These are phyloP conservation scores for Atherinomorus stipes DNA, from an alignment of 2,113 vertebrate species.

Conservation along the genomic window DNA sequence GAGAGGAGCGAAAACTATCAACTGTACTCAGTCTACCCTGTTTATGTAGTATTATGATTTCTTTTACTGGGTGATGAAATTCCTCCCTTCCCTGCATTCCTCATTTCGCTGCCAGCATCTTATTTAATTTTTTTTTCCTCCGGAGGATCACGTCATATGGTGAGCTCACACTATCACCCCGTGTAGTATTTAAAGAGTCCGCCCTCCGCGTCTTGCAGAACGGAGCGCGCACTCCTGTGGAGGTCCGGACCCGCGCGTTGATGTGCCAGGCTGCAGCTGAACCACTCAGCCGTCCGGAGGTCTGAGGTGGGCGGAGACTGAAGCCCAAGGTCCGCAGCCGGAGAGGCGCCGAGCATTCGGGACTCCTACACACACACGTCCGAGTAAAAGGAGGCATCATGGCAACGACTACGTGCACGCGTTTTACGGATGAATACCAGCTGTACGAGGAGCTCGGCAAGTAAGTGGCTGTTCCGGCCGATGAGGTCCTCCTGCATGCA, in stretches of 20 bases:
- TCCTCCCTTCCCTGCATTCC: slow-evolving; percentile 1
- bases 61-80: slow-evolving; percentile 12
- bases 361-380: slow-evolving; percentile 39
- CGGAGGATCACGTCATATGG: slow-evolving; percentile 36
- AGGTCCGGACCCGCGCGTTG: slow-evolving; percentile 7
- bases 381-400: slow-evolving; percentile 78
- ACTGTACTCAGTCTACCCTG: no score
- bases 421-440: slow-evolving; percentile 95
- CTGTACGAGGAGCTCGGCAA: slow-evolving; percentile 97
- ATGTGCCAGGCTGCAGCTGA: slow-evolving; percentile 34
- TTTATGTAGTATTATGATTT: slow-evolving; percentile 7
- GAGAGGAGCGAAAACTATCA: no score
- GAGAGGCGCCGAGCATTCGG: slow-evolving; percentile 47
- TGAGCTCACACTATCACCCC: slow-evolving; percentile 30
- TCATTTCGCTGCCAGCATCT: slow-evolving; percentile 5
- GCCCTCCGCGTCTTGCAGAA: slow-evolving; percentile 20
- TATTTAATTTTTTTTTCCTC: not conserved
- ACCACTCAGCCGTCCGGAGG: slow-evolving; percentile 46
- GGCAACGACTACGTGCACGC: slow-evolving; percentile 92
- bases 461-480: slow-evolving; percentile 80
- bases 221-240: slow-evolving; percentile 2
- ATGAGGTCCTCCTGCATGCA: slow-evolving; percentile 30
- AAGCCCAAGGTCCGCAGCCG: slow-evolving; percentile 58
- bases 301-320: slow-evolving; percentile 71
- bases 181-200: slow-evolving; percentile 54